Percentiles rank a stretch among this genome's conserved stretches.
Conservation (phyloP, 2,113 vertebrate species). For the Tapirus terrestris region DNA sequence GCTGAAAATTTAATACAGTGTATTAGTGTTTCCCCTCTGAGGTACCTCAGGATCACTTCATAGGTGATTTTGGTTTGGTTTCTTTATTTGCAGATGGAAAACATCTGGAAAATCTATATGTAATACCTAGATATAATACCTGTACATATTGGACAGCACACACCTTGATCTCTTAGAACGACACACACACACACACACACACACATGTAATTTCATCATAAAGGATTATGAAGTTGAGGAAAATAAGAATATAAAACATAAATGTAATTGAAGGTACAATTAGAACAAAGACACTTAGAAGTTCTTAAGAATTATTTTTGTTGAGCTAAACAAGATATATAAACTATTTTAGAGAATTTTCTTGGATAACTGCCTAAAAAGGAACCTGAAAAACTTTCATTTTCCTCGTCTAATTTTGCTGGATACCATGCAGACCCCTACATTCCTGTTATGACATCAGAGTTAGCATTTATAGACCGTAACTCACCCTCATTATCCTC, state of each 20-base stretch:
- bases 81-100: constrained; percentile 32
- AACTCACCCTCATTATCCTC: not conserved
- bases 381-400: not conserved
- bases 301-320: constrained; percentile 20
- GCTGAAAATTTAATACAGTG: constrained; percentile 16
- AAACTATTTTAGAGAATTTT: constrained; percentile 26
- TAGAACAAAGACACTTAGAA: not conserved
- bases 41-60: not conserved
- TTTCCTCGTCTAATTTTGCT: not conserved
- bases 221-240: not conserved
- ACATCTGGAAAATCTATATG: not conserved
- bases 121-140: not conserved
- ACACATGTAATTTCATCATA: not conserved
- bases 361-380: not conserved
- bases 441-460: not conserved
- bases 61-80: not conserved
- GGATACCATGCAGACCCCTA: not conserved
- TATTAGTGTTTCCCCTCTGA: constrained; percentile 7
- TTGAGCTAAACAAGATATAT: not conserved
- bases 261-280: not conserved
- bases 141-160: not conserved
- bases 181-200: not conserved
- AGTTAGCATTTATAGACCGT: not conserved
- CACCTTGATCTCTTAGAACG: not conserved
- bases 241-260: not conserved